A percentile compares a stretch with the other conserved stretches of the same genome.
These are phyloP conservation scores for Drosophila leonis DNA, from an alignment of 2,888 invertebrate species.

Conservation along the genomic window DNA sequence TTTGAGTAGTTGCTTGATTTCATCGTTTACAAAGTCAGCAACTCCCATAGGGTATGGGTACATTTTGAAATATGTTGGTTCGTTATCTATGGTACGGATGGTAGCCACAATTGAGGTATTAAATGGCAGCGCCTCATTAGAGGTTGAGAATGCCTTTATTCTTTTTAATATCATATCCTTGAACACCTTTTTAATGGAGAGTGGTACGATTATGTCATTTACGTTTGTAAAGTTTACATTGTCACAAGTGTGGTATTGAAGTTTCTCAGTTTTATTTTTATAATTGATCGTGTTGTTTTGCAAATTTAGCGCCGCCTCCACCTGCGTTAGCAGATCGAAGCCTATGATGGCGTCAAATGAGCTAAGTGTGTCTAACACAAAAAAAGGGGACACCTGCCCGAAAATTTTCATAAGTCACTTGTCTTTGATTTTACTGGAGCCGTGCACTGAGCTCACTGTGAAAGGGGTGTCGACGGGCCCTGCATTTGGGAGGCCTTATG, in stretches of 20 bases:
- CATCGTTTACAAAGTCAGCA: too few relatives aligned
- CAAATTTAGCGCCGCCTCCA: not conserved
- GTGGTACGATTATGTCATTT: not conserved
- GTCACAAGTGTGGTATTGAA: too few relatives aligned
- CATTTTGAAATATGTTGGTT: not conserved
- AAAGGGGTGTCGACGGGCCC: not conserved
- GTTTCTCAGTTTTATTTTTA: too few relatives aligned
- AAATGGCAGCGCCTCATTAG: not conserved
- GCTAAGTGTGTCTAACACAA: not conserved
- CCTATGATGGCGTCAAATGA: not conserved
- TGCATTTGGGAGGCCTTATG: too few relatives aligned
- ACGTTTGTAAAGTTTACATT: not conserved
- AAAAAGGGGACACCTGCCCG: not conserved
- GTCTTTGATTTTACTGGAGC: not conserved
- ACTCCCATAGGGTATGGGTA: too few relatives aligned
- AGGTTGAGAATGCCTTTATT: not conserved
- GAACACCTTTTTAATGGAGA: not conserved
- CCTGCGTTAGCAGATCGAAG: slow-evolving; percentile 1
- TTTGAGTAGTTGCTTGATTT: too few relatives aligned
- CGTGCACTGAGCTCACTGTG: not conserved
- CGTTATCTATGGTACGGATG: too few relatives aligned
- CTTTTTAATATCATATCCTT: not conserved
- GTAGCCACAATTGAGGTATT: too few relatives aligned
- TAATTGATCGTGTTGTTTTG: not conserved
- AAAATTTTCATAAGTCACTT: not conserved